Evolutionary conservation across 2,797 vertebrate species (phyloP).

Genomic region (Anas acuta): DNA sequence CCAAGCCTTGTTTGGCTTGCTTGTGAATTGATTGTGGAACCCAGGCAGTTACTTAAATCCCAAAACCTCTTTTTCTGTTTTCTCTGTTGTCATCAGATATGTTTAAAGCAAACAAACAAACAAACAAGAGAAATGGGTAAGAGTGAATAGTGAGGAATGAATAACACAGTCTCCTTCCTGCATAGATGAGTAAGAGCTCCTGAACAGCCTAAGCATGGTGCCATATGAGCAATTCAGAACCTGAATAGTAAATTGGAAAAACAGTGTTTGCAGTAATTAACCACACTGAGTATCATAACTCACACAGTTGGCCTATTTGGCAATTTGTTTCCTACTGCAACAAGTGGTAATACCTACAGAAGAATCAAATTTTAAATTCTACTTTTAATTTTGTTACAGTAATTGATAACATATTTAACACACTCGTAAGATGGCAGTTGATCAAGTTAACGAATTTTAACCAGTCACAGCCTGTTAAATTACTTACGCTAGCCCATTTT

Average conservation of each 20-base stretch:
- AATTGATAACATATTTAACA: neutral
- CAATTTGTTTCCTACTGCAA: neutral
- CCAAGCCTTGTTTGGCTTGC: neutral
- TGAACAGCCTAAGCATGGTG: neutral
- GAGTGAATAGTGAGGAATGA: neutral
- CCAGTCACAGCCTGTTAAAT: neutral
- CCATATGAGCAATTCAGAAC: neutral
- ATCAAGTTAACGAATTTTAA: neutral
- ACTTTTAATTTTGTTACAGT: neutral
- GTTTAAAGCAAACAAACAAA: neutral
- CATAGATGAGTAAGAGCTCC: neutral
- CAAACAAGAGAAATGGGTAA: neutral
- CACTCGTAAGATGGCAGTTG: neutral
- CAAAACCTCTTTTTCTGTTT: neutral
- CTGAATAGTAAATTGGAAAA: neutral
- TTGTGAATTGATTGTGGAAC: neutral
- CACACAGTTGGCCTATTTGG: neutral
- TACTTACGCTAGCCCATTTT: neutral
- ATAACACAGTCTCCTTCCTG: neutral
- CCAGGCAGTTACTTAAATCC: neutral
- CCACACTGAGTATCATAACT: neutral
- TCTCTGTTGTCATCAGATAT: neutral
- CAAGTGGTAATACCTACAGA: neutral
- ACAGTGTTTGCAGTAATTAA: neutral
- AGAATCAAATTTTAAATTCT: neutral